Evolutionary conservation across 2,797 vertebrate species (phyloP), one percentile per base, ranked within the genome.

Genomic region (Poecile montanus): DNA sequence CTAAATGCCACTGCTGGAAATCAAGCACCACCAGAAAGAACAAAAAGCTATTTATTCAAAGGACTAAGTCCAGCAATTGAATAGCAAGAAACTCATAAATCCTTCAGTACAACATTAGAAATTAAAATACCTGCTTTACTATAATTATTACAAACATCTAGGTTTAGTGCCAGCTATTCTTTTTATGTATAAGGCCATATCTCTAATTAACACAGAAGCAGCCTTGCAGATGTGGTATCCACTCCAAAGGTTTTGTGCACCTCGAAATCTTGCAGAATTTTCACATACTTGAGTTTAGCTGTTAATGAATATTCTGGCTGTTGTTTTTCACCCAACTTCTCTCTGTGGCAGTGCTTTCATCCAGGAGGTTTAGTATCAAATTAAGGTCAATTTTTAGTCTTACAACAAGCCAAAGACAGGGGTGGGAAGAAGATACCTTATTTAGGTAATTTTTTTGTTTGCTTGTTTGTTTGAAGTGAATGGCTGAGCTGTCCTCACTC

Each of bases 51-150:
- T 72, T 89, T 57, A 85, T 94, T 85, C 51, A 83, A 95, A 96
- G 40, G 44, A 72, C 17, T 60, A 88, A 74, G 63, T 85, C 57
- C 21, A 12, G 38, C 38, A 79, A 85, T 20, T 78, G 48, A 96
- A 93, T 93, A n/a, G 29, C 83, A 88, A 94, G 66, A 70, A 95
- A 94, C 26, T 84, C 58, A 71, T 51, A 93, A 91, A 86, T 73
- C 27, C 29, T 92, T 88, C 84, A 78, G 15, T 53, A 56, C 58
- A 44, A 78, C 16, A 60, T 76, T 58, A 56, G 83, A 86, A 96
- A 91, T 54, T 61, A 81, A 40, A 97, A 86, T 50, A 94, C 53
- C 76, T 94, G 34, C n/a, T 96, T 94, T 79, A 16, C 18, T 85
- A 23, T 63, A 93, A 92, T 91, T 93, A 84, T 79, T 92, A 89